Percentiles rank a stretch among this genome's conserved stretches.
phyloP scores from a whole-genome alignment of 1,140 invertebrate genomes.

The Drosophila sulfurigaster region DNA sequence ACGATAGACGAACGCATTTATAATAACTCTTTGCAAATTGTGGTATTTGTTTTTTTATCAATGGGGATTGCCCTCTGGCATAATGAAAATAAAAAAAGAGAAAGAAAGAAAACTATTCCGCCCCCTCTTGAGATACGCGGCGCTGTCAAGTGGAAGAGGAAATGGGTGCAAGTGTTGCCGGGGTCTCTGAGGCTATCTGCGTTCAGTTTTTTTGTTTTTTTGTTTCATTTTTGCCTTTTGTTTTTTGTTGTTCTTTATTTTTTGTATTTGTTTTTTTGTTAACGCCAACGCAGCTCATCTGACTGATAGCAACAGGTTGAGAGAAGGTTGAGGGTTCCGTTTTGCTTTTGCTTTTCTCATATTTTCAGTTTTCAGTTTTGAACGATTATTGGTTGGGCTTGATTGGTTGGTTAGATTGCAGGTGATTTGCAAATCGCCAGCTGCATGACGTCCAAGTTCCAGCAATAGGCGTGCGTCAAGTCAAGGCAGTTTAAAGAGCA shows the following conservation, averaged over 20 bases:
- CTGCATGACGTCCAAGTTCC: background rate
- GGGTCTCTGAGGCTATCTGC: background rate
- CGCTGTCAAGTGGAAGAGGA: slow-evolving; percentile 2
- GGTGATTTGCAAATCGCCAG: background rate
- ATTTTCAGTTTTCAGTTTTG: too few species aligned
- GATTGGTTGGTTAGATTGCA: background rate
- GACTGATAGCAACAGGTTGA: slow-evolving; percentile 11
- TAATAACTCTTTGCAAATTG: too few species aligned
- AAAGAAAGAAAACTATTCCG: background rate
- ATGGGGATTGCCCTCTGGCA: too few species aligned
- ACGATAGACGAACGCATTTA: too few species aligned
- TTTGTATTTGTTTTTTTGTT: background rate
- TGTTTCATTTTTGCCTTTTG: background rate
- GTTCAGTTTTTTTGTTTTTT: background rate
- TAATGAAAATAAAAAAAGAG: too few species aligned
- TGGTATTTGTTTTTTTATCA: background rate
- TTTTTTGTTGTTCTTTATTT: background rate
- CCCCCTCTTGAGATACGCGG: background rate
- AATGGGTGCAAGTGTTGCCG: background rate
- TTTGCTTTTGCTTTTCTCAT: background rate
- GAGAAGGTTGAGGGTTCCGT: background rate
- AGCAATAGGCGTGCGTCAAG: slow-evolving; percentile 14
- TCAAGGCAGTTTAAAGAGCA: background rate
- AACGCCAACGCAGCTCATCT: slow-evolving; percentile 11
- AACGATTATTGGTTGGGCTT: background rate